Conservation (phyloP, 37 sponge, comb jelly and placozoan genomes). For the Hormiphora californensis region DNA sequence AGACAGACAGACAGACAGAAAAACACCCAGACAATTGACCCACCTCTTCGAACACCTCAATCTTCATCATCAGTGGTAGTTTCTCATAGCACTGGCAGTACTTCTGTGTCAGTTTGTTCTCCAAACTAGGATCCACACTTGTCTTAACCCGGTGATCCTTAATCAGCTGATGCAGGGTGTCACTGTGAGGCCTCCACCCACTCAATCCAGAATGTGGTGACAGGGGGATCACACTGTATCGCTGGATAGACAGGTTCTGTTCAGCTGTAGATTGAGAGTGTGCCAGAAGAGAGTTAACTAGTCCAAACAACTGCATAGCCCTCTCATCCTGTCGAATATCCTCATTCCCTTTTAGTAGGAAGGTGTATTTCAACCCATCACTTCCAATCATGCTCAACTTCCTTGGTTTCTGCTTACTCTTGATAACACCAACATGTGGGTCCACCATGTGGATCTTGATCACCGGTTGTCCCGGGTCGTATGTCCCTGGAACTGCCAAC, state of each 20-base stretch:
- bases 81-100: conserved; percentile 82
- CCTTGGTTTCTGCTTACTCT: conserved; percentile 89
- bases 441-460: conserved; percentile 76
- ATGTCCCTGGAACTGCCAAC: conserved; percentile 91
- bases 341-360: conserved; percentile 95
- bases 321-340: conserved; percentile 95
- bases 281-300: conserved; percentile 87
- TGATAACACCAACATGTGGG: conserved; percentile 83
- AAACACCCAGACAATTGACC: too few relatives aligned
- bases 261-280: conserved; percentile 86
- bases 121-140: conserved; percentile 85
- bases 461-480: conserved; percentile 78
- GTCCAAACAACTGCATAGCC: conserved; percentile 98
- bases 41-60: conserved; percentile 96
- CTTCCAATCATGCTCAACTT: conserved; percentile 91
- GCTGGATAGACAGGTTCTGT: conserved; percentile 83
- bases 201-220: conserved; percentile 95
- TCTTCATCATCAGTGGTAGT: conserved; percentile 92
- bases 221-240: conserved; percentile 93
- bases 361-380: conserved; percentile 87
- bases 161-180: conserved; percentile 93
- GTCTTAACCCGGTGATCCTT: conserved; percentile 93
- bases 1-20: too few relatives aligned
- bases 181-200: conserved; percentile 97
- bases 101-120: conserved; percentile 87